Evolutionary conservation across 2,113 vertebrate species (phyloP).

Genomic region (Puntigrus tetrazona): DNA sequence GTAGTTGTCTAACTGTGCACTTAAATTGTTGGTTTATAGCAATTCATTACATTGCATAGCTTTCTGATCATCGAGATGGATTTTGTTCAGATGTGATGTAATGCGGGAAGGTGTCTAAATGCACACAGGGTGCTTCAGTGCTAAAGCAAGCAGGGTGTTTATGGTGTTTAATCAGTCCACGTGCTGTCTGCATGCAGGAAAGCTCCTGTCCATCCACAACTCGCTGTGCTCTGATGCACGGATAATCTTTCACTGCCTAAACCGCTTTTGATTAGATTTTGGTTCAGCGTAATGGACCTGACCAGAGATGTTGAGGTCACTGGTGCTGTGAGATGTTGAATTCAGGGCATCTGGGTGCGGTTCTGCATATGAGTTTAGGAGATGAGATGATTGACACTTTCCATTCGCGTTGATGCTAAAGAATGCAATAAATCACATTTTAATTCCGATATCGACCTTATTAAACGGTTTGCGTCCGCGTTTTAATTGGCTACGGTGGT

Average conservation of each 20-base stretch:
- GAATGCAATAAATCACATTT: no score
- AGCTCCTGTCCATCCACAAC: neutral
- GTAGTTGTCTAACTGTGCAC: no score
- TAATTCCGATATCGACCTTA: no score
- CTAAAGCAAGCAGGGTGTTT: neutral
- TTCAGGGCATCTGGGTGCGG: constrained; percentile 28
- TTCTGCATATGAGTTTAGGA: constrained; percentile 17
- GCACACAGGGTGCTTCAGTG: no score
- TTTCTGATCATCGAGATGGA: no score
- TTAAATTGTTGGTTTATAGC: no score
- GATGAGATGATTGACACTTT: constrained; percentile 29
- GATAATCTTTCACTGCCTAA: neutral
- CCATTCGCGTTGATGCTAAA: neutral
- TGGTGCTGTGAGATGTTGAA: constrained; percentile 16
- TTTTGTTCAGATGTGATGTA: no score
- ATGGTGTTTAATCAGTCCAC: neutral
- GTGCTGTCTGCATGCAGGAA: neutral
- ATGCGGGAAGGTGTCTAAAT: no score
- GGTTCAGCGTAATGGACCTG: neutral
- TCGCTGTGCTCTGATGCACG: neutral
- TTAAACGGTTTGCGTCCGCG: neutral
- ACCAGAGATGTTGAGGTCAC: neutral
- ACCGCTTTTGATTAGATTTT: neutral
- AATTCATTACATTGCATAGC: no score
- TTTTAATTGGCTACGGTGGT: no score